phyloP scores from a whole-genome alignment of 2,113 vertebrate species.

The Meleagris gallopavo region DNA sequence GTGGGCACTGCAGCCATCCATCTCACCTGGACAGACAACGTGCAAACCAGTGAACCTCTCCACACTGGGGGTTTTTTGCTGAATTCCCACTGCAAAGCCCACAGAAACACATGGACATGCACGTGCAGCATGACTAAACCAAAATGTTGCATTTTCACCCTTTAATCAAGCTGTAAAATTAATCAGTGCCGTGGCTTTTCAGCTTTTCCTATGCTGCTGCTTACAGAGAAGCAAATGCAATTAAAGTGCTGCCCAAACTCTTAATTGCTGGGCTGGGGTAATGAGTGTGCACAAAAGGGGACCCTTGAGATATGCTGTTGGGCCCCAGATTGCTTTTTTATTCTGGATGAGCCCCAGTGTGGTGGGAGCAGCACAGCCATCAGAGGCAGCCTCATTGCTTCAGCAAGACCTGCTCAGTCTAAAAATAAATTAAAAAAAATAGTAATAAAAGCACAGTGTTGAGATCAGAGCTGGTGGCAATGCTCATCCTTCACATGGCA shows the following conservation, averaged over 20 bases:
- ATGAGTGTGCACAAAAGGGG: neutral
- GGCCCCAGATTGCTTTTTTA: conserved; percentile 41
- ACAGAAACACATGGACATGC: neutral
- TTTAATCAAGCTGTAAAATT: conserved; percentile 57
- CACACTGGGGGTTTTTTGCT: too few species aligned
- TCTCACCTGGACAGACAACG: neutral
- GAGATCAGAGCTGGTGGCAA: neutral
- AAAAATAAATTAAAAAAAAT: conserved; percentile 53
- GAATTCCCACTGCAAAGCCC: neutral
- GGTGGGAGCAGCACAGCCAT: conserved; percentile 3
- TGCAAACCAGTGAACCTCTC: neutral
- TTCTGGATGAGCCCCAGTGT: conserved; percentile 40
- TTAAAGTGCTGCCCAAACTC: conserved; percentile 38
- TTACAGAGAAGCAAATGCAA: conserved; percentile 25
- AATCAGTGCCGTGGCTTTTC: neutral
- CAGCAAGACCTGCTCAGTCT: conserved; percentile 41
- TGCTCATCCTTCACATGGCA: neutral
- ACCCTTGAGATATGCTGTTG: neutral
- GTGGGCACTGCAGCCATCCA: neutral
- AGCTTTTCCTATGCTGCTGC: neutral
- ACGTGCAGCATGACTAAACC: neutral
- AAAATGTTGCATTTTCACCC: conserved; percentile 12
- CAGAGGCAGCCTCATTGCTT: conserved; percentile 51
- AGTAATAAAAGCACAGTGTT: neutral
- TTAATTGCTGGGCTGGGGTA: conserved; percentile 31